phyloP scores from a whole-genome alignment of 2,797 vertebrate species.

The Bradypodion pumilum region DNA sequence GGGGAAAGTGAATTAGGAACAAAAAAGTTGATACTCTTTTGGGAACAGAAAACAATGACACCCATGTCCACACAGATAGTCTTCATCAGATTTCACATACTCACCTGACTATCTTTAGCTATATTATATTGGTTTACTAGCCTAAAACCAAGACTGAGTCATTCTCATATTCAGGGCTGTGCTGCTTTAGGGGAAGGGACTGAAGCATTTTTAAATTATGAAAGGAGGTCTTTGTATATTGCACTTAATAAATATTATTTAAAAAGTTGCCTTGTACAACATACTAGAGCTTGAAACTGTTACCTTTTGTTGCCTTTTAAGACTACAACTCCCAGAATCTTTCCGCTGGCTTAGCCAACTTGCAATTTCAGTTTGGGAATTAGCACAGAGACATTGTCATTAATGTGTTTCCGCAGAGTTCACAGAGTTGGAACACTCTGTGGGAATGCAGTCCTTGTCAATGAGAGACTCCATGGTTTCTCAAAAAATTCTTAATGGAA shows the following conservation, averaged over 20 bases:
- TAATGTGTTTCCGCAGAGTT: slow-evolving; percentile 57
- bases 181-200: not conserved
- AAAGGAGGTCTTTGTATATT: not conserved
- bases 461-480: slow-evolving; percentile 60
- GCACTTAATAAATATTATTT: not conserved
- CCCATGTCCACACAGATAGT: not conserved
- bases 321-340: not conserved
- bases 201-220: not conserved
- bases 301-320: not conserved
- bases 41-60: not conserved
- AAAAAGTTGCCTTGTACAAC: not conserved
- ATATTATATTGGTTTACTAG: no score
- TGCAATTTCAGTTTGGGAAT: slow-evolving; percentile 23
- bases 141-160: no score
- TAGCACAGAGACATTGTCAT: slow-evolving; percentile 24
- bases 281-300: no score
- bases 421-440: slow-evolving; percentile 64
- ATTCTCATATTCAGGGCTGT: no score
- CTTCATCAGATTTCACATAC: not conserved
- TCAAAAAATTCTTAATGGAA: slow-evolving; percentile 69
- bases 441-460: slow-evolving; percentile 66
- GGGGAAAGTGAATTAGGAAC: slow-evolving; percentile 4
- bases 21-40: not conserved
- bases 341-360: no score
- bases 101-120: no score